phyloP scores from a whole-genome alignment of 2,113 vertebrate species.

The Muntiacus muntjak region DNA sequence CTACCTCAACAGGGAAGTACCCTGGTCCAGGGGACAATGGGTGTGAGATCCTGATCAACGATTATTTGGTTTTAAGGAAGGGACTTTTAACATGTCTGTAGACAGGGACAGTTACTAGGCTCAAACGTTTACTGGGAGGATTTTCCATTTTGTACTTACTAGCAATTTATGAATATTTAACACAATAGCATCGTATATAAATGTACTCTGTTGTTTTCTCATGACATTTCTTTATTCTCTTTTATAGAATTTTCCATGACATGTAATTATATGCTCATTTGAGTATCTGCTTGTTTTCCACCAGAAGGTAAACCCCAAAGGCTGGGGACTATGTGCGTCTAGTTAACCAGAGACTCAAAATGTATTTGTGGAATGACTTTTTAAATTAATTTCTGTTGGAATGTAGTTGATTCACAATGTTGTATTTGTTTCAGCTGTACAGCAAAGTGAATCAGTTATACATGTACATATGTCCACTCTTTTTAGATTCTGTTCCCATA shows the following conservation, averaged over 20 bases:
- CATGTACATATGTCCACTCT: background rate
- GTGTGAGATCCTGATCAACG: background rate
- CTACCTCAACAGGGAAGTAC: background rate
- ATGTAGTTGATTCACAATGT: background rate
- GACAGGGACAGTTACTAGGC: background rate
- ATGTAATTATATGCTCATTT: background rate
- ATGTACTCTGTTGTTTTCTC: background rate
- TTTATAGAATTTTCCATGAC: background rate
- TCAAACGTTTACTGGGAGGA: background rate
- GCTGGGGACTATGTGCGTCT: background rate
- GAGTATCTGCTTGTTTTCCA: background rate
- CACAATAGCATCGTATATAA: too few species aligned
- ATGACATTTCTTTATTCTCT: background rate
- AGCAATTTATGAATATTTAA: background rate
- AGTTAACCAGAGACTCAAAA: background rate
- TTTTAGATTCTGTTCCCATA: background rate
- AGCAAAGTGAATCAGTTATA: background rate
- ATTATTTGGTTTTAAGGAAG: background rate
- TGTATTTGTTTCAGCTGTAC: background rate
- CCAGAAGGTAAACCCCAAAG: background rate
- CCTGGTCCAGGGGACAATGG: background rate
- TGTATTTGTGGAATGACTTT: background rate
- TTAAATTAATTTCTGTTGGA: background rate
- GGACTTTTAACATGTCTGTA: background rate
- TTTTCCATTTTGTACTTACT: background rate